These are phyloP conservation scores for Nylanderia fulva DNA, from an alignment of 1,140 invertebrate genomes.

Conservation along the genomic window DNA sequence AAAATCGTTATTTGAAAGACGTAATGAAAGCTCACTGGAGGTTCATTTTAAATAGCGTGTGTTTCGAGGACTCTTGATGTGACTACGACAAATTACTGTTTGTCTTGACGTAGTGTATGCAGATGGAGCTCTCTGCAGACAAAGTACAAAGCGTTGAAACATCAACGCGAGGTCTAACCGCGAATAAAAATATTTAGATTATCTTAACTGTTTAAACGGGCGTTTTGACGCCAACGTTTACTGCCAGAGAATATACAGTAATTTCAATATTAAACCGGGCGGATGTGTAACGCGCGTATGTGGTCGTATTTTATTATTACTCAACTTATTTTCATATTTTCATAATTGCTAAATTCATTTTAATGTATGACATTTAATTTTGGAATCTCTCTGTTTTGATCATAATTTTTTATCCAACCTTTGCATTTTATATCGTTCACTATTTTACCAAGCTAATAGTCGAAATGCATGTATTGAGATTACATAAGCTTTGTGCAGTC, in stretches of 20 bases:
- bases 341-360: no score
- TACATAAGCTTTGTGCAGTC: not conserved
- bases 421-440: no score
- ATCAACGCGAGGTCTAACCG: not conserved
- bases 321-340: no score
- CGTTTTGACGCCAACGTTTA: not conserved
- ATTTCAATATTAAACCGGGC: no score
- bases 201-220: not conserved
- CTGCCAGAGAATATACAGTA: no score
- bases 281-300: no score
- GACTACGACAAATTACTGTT: constrained; percentile 49
- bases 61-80: constrained; percentile 23
- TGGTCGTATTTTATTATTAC: no score
- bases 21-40: not conserved
- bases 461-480: no score
- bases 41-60: constrained; percentile 37
- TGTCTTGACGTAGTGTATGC: constrained; percentile 25
- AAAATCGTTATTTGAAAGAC: constrained; percentile 9
- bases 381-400: no score
- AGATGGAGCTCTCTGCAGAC: not conserved
- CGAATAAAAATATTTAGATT: constrained; percentile 29
- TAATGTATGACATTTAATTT: no score
- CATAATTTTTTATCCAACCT: no score
- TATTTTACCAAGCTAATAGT: no score
- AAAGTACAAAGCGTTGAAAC: constrained; percentile 15